phyloP scores from a whole-genome alignment of 2,113 vertebrate species.

The Romanogobio albipinnatus region DNA sequence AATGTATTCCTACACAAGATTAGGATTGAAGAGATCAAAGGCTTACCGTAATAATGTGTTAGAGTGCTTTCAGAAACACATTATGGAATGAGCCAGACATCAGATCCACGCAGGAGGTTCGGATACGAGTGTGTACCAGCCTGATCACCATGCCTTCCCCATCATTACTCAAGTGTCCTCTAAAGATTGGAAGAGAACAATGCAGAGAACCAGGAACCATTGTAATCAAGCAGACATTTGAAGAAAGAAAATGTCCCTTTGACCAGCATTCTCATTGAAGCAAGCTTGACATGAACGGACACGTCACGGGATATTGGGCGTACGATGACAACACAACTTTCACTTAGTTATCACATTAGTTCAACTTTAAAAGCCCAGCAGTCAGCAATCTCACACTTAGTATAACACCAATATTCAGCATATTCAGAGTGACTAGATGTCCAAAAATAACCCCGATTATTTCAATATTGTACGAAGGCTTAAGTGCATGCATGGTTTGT shows the following conservation, averaged over 20 bases:
- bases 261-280: not conserved
- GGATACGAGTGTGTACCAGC: not conserved
- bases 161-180: not conserved
- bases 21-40: conserved; percentile 8
- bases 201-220: not conserved
- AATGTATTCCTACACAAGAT: conserved; percentile 7
- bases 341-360: not conserved
- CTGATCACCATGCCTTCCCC: conserved; percentile 19
- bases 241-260: not conserved
- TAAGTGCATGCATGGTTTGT: conserved; percentile 46
- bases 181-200: conserved; percentile 1
- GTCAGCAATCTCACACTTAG: conserved; percentile 21
- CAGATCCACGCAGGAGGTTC: conserved; percentile 13
- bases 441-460: conserved; percentile 34
- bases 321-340: not conserved
- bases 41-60: conserved; percentile 16
- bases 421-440: conserved; percentile 7
- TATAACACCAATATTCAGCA: conserved; percentile 30
- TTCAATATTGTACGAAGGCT: conserved; percentile 44
- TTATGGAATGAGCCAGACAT: conserved; percentile 4
- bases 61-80: conserved; percentile 9
- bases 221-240: not conserved
- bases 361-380: conserved; percentile 10
- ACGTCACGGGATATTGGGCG: not conserved
- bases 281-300: not conserved